Conservation (phyloP, 1,140 invertebrate genomes). For the Eupristina koningsbergeri region DNA sequence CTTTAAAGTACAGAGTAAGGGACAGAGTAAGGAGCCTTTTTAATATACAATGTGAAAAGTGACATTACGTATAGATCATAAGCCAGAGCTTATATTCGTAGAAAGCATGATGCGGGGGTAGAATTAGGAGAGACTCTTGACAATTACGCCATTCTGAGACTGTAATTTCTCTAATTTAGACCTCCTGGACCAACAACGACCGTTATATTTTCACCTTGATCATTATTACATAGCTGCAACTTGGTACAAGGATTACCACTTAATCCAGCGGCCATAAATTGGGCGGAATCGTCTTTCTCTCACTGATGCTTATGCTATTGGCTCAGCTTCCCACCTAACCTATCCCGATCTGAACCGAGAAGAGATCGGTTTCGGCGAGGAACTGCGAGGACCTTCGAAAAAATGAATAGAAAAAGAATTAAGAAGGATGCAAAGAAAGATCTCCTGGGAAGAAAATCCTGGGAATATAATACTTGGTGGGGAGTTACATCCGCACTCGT, state of each 20-base stretch:
- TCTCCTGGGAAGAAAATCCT: slow-evolving; percentile 24
- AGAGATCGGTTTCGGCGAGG: neutral
- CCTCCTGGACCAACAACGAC: slow-evolving; percentile 44
- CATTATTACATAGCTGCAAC: slow-evolving; percentile 48
- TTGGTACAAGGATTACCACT: slow-evolving; percentile 49
- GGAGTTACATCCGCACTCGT: too few relatives aligned
- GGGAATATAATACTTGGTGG: neutral
- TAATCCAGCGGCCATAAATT: slow-evolving; percentile 53
- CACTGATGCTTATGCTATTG: neutral
- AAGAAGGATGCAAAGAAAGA: slow-evolving; percentile 44
- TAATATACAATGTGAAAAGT: slow-evolving; percentile 36
- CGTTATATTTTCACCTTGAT: slow-evolving; percentile 52
- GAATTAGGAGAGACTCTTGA: slow-evolving; percentile 25
- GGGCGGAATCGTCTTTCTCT: slow-evolving; percentile 42
- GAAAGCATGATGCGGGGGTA: neutral
- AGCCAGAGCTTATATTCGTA: neutral
- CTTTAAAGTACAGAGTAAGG: neutral
- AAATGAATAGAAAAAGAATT: slow-evolving; percentile 18
- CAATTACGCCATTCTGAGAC: slow-evolving; percentile 35
- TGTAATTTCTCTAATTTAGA: slow-evolving; percentile 51
- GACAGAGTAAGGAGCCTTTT: neutral
- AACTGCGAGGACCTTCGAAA: neutral
- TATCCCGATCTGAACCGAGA: neutral
- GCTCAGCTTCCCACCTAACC: neutral
- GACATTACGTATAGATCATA: slow-evolving; percentile 37